A percentile compares a stretch with the other conserved stretches of the same genome.
phyloP scores from a whole-genome alignment of 2,888 invertebrate species.

The Agrochola circellaris region DNA sequence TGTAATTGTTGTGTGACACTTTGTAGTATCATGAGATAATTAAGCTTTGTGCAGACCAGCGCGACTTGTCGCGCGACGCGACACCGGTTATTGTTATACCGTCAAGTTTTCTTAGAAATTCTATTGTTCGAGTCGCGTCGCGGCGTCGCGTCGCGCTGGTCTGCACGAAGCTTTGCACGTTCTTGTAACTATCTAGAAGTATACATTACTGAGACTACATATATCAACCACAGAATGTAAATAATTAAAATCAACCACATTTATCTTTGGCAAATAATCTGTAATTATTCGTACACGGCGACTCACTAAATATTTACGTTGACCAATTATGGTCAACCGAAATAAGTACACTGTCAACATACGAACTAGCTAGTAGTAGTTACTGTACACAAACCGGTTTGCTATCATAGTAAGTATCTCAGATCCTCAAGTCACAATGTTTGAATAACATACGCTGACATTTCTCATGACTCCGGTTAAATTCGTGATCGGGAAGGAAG shows the following conservation, averaged over 20 bases:
- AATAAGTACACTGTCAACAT: slow-evolving; percentile 78
- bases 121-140: no score
- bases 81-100: no score
- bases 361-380: slow-evolving; percentile 68
- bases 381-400: slow-evolving; percentile 76
- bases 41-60: no score
- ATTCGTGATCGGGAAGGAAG: slow-evolving; percentile 84
- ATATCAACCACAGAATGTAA: slow-evolving; percentile 36
- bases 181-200: slow-evolving; percentile 16
- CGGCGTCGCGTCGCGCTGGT: no score
- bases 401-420: slow-evolving; percentile 74
- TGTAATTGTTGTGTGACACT: slow-evolving; percentile 44
- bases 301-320: slow-evolving; percentile 80
- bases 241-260: slow-evolving; percentile 59
- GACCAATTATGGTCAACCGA: slow-evolving; percentile 76
- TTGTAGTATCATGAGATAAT: background rate
- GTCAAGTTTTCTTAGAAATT: no score
- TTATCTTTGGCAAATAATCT: slow-evolving; percentile 77
- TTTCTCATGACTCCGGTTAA: slow-evolving; percentile 83
- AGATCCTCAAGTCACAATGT: slow-evolving; percentile 65
- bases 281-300: slow-evolving; percentile 77
- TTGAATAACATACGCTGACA: slow-evolving; percentile 79
- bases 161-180: no score
- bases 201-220: slow-evolving; percentile 14
- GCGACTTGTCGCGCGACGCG: no score